phyloP scores from a whole-genome alignment of 2,113 vertebrate species.

The Chitala chitala region DNA sequence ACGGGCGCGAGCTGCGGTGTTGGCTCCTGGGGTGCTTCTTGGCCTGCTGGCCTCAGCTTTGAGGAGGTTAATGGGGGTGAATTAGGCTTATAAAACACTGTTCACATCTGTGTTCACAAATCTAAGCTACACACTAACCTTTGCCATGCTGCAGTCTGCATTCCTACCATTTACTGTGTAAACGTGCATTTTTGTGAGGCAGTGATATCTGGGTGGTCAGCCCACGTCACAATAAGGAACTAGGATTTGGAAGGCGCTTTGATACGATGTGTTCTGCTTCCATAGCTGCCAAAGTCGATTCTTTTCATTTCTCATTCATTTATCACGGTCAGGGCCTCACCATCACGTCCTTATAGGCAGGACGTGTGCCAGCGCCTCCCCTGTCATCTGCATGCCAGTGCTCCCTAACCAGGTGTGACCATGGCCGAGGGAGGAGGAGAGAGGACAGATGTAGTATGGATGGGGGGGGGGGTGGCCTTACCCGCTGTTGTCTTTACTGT shows the following conservation, averaged over 20 bases:
- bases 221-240: neutral
- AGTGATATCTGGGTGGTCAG: no score
- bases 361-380: neutral
- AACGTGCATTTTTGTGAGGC: no score
- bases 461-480: slow-evolving; percentile 40
- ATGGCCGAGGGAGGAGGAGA: neutral
- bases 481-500: slow-evolving; percentile 71
- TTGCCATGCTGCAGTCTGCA: no score
- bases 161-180: no score
- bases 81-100: no score
- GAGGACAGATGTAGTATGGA: neutral
- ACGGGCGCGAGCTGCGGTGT: slow-evolving; percentile 54
- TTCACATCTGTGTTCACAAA: no score
- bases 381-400: neutral
- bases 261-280: no score
- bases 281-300: neutral
- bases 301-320: neutral
- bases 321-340: neutral
- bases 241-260: neutral
- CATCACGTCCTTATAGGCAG: neutral
- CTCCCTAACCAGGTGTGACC: neutral
- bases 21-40: slow-evolving; percentile 53
- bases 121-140: no score
- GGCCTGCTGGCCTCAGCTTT: slow-evolving; percentile 57
- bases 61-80: neutral